phyloP scores from a whole-genome alignment of 2,888 invertebrate genomes.

The Drosophila recens region DNA sequence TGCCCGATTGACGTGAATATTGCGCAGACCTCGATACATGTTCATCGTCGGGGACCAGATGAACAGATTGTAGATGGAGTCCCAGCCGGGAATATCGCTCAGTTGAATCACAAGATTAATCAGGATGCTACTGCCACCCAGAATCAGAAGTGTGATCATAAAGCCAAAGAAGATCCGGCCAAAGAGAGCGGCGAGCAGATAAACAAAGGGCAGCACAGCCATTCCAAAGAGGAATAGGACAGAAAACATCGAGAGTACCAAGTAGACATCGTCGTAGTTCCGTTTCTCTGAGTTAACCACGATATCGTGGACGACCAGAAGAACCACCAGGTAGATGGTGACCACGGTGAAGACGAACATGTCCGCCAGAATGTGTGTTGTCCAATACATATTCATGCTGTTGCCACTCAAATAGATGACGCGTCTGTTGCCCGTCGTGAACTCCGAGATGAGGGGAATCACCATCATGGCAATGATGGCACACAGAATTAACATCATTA shows the following conservation, averaged over 20 bases:
- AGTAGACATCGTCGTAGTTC: slow-evolving; percentile 3
- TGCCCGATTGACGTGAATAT: slow-evolving; percentile 21
- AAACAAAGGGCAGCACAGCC: slow-evolving; percentile 26
- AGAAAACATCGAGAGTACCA: neutral
- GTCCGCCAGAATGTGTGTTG: slow-evolving; percentile 1
- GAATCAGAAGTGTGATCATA: slow-evolving; percentile 6
- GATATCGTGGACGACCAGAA: slow-evolving; percentile 1
- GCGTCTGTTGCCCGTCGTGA: neutral
- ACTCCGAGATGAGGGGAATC: slow-evolving; percentile 16
- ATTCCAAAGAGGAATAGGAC: slow-evolving; percentile 15
- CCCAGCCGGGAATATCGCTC: neutral
- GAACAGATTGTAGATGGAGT: neutral
- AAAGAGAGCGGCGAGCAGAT: neutral
- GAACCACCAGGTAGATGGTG: neutral
- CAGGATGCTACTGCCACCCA: slow-evolving; percentile 16
- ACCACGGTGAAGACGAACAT: neutral
- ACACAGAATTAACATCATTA: neutral
- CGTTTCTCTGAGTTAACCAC: neutral
- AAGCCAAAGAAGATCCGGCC: slow-evolving; percentile 2
- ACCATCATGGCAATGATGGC: neutral
- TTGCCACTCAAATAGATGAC: slow-evolving; percentile 7
- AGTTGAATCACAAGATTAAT: neutral
- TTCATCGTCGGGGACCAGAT: slow-evolving; percentile 32
- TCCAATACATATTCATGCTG: slow-evolving; percentile 3
- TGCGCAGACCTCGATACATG: slow-evolving; percentile 21